phyloP scores from a whole-genome alignment of 2,888 invertebrate genomes.

The Clostera curtula region DNA sequence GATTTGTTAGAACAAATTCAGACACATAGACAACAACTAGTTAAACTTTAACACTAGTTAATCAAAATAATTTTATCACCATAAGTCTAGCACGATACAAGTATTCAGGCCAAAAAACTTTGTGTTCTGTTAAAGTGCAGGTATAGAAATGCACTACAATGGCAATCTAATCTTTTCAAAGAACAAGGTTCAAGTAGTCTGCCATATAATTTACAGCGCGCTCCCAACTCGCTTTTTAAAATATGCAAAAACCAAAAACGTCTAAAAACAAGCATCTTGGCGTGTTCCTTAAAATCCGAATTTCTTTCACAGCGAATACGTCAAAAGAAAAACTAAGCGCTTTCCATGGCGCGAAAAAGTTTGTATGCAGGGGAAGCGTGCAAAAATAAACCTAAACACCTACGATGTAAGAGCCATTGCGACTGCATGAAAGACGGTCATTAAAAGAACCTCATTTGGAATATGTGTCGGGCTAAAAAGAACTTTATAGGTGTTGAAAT shows the following conservation, averaged over 20 bases:
- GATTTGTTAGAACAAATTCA: too few relatives aligned
- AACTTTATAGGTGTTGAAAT: slow-evolving; percentile 23
- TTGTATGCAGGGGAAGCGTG: slow-evolving; percentile 16
- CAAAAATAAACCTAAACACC: slow-evolving; percentile 31
- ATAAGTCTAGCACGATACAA: too few relatives aligned
- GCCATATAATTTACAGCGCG: too few relatives aligned
- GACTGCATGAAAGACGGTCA: slow-evolving; percentile 33
- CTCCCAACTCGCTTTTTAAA: too few relatives aligned
- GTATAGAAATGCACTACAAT: too few relatives aligned
- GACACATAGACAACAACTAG: too few relatives aligned
- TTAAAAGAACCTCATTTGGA: slow-evolving; percentile 35
- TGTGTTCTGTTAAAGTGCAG: too few relatives aligned
- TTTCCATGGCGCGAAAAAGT: slow-evolving; percentile 23
- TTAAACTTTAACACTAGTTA: too few relatives aligned
- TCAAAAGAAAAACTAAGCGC: slow-evolving; percentile 38
- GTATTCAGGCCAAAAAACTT: too few relatives aligned
- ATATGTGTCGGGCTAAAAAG: slow-evolving; percentile 12
- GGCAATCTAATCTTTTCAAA: too few relatives aligned
- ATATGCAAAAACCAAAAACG: slow-evolving; percentile 1
- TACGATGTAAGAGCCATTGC: slow-evolving; percentile 23
- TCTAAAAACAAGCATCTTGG: slow-evolving; percentile 5
- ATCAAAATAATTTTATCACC: too few relatives aligned
- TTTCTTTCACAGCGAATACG: slow-evolving; percentile 37
- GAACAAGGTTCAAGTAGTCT: too few relatives aligned
- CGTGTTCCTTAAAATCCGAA: slow-evolving; percentile 30